A percentile compares a stretch with the other conserved stretches of the same genome.
phyloP scores from a whole-genome alignment of 2,888 invertebrate genomes.

The Petrolisthes cinctipes region DNA sequence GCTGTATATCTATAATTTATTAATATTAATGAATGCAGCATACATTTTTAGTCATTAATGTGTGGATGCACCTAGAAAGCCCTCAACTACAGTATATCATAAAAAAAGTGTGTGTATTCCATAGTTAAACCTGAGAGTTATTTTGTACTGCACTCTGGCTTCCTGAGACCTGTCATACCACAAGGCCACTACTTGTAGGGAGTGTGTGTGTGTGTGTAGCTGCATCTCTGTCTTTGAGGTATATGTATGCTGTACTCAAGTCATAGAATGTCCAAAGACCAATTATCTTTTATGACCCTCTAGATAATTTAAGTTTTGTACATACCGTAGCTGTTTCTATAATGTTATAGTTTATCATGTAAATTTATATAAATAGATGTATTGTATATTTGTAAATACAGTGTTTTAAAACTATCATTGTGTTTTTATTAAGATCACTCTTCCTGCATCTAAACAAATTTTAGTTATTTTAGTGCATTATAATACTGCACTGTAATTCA shows the following conservation, averaged over 20 bases:
- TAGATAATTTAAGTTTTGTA: not conserved
- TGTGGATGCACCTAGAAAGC: not conserved
- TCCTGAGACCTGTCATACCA: not conserved
- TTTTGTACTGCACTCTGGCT: not conserved
- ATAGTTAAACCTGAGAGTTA: not conserved
- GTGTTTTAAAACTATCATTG: not conserved
- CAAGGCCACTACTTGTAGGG: not conserved
- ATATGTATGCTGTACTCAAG: not conserved
- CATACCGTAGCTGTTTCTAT: not conserved
- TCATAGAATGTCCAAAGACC: not conserved
- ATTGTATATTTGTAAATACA: slow-evolving; percentile 57
- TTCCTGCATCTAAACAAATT: not conserved
- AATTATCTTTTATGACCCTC: not conserved
- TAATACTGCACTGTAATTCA: too few species aligned
- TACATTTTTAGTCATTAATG: not conserved
- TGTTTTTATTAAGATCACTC: not conserved
- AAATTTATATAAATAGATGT: slow-evolving; percentile 52
- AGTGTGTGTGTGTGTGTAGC: not conserved
- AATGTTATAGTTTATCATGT: slow-evolving; percentile 32
- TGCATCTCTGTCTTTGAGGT: not conserved
- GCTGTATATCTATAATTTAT: too few species aligned
- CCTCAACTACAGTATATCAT: not conserved
- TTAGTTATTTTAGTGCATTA: not conserved
- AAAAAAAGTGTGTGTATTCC: not conserved
- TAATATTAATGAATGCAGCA: not conserved